Base-by-base conservation (phyloP, 92 coral and sea anemone species). In the Zoanthus sansibaricus region DNA sequence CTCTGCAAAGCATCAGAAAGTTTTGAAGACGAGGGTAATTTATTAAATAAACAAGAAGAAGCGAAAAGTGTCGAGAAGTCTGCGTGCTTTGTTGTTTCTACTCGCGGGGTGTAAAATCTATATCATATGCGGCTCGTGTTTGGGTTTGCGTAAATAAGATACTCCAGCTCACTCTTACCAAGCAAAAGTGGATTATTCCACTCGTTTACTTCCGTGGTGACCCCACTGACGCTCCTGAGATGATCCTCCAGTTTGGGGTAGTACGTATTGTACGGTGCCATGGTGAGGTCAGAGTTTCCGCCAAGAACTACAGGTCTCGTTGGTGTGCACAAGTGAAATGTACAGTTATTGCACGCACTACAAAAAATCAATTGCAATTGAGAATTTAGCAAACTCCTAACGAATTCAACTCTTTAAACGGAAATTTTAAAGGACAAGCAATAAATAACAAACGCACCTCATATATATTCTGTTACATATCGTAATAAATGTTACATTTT, bases 231-330 rank as follows among this genome's bases (percentile, higher is more conserved):
- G 86, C 94, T 94, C 20, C 86, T 83, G 37, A 96, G 90, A 76
- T 96, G 98, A n/a, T 93, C 97, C 62, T 96, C 99, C 20, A 96
- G 93, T 82, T 87, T 93, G 30, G 99, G 99, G 88, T 96, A 96
- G 86, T 88, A 91, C 15, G 99, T 96, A 87, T 96, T 94, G 73
- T 95, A 96, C 0, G 99, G 99, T 15, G 98, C 98, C 21, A 97
- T 89, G 42, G 94, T 91, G 51, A 97, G 79, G 44, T 86, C 88
- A 51, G 93, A 95, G 73, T 96, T 96, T 14, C 98, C 99, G 67
- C 95, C 92, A 20, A 96, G 93, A 21, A 96, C 72, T n/a, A 96
- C 75, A 30, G 99, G 99, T 79, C 95, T 88, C 31, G 95, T 92
- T 58, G 98, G 95, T 48, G 97, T 95, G 76, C 99, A 95, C 46